phyloP scores from a whole-genome alignment of 2,888 invertebrate species.

The Vandiemenella viatica region DNA sequence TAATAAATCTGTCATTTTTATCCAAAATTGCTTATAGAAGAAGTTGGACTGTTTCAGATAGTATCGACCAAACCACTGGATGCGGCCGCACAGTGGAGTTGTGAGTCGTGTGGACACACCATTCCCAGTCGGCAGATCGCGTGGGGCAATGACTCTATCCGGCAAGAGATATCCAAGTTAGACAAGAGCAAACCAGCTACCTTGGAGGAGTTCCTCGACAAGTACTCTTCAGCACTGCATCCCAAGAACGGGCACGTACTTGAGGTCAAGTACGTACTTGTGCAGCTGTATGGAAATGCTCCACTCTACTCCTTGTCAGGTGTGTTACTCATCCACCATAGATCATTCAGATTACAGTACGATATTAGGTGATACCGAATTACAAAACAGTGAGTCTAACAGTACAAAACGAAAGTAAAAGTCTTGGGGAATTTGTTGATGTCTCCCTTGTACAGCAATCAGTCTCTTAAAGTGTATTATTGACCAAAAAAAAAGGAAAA shows the following conservation, averaged over 20 bases:
- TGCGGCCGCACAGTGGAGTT: constrained; percentile 44
- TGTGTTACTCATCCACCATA: constrained; percentile 26
- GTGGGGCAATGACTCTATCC: constrained; percentile 44
- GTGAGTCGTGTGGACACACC: constrained; percentile 43
- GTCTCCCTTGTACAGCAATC: no score
- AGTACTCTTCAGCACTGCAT: constrained; percentile 46
- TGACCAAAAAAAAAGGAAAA: no score
- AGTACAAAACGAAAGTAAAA: no score
- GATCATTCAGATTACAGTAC: no score
- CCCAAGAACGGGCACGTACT: constrained; percentile 49
- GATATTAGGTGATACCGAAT: no score
- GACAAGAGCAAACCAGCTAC: constrained; percentile 37
- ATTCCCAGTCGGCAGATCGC: constrained; percentile 42
- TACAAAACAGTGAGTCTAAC: no score
- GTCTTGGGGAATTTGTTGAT: no score
- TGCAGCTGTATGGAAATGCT: constrained; percentile 50
- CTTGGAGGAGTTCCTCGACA: constrained; percentile 46
- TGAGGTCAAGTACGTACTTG: constrained; percentile 50
- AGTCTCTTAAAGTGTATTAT: no score
- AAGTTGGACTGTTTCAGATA: no score
- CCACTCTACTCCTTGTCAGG: constrained; percentile 40
- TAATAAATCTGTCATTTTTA: no score
- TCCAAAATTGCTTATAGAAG: no score
- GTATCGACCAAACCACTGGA: constrained; percentile 45
- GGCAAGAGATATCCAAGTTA: constrained; percentile 39